phyloP scores from a whole-genome alignment of 2,797 vertebrate species.

The Agapornis canus region DNA sequence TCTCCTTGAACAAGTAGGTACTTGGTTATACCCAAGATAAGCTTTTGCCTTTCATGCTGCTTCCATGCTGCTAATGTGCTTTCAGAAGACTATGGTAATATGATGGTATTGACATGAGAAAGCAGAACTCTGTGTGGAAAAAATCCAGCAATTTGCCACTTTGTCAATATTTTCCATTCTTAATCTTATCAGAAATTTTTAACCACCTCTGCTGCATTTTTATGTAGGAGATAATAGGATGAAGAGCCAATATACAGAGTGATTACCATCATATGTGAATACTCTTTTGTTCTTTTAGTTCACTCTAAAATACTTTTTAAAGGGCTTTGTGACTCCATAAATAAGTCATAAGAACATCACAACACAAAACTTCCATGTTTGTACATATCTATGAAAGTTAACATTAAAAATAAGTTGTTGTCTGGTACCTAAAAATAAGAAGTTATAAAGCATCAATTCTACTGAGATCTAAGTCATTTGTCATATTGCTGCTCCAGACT shows the following conservation, averaged over 20 bases:
- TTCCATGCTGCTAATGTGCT: background rate
- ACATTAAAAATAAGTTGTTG: background rate
- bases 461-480: background rate
- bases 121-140: background rate
- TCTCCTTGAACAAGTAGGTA: background rate
- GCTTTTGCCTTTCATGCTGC: background rate
- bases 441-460: background rate
- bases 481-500: constrained; percentile 16
- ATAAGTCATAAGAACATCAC: background rate
- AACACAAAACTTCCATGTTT: background rate
- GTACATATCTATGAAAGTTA: background rate
- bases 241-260: background rate
- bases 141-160: background rate
- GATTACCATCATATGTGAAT: background rate
- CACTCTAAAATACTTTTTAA: background rate
- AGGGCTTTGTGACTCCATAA: background rate
- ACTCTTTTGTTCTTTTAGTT: background rate
- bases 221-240: constrained; percentile 9
- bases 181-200: constrained; percentile 10
- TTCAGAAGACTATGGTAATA: background rate
- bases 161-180: constrained; percentile 4
- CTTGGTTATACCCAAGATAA: background rate
- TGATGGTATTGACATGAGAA: background rate
- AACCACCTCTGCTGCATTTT: constrained; percentile 11
- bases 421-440: background rate